phyloP scores from a whole-genome alignment of 1,140 invertebrate genomes.

The Papilio polyxenes region DNA sequence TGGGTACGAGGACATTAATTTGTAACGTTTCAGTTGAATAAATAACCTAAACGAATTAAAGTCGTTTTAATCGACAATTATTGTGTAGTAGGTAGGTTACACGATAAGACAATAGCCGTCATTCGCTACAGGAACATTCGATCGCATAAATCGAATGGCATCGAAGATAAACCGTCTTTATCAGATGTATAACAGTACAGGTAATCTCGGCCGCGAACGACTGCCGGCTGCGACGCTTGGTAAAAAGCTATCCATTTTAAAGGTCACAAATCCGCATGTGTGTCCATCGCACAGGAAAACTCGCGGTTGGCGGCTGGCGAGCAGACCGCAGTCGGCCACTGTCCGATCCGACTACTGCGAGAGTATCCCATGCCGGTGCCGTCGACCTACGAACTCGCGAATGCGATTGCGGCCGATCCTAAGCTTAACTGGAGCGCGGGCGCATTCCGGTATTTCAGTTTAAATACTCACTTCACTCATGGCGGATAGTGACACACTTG shows the following conservation, averaged over 20 bases:
- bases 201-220: conserved; percentile 50
- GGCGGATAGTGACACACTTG: conserved; percentile 58
- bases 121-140: conserved; percentile 58
- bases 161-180: conserved; percentile 67
- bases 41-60: conserved; percentile 42
- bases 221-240: conserved; percentile 43
- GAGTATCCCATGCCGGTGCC: conserved; percentile 50
- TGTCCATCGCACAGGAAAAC: conserved; percentile 44
- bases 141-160: conserved; percentile 58
- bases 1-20: conserved; percentile 30
- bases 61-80: conserved; percentile 25
- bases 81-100: neutral
- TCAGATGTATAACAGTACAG: conserved; percentile 65
- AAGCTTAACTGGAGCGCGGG: conserved; percentile 55
- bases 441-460: conserved; percentile 55
- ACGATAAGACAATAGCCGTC: conserved; percentile 61
- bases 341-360: conserved; percentile 39
- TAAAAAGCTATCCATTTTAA: conserved; percentile 64
- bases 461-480: conserved; percentile 75
- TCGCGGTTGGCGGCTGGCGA: conserved; percentile 38
- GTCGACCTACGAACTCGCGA: conserved; percentile 71
- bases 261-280: conserved; percentile 54
- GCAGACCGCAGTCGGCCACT: conserved; percentile 17
- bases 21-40: conserved; percentile 26
- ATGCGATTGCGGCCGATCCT: conserved; percentile 54